Evolutionary conservation across 2,797 vertebrate species (phyloP).

Genomic region (Sardinella longiceps): DNA sequence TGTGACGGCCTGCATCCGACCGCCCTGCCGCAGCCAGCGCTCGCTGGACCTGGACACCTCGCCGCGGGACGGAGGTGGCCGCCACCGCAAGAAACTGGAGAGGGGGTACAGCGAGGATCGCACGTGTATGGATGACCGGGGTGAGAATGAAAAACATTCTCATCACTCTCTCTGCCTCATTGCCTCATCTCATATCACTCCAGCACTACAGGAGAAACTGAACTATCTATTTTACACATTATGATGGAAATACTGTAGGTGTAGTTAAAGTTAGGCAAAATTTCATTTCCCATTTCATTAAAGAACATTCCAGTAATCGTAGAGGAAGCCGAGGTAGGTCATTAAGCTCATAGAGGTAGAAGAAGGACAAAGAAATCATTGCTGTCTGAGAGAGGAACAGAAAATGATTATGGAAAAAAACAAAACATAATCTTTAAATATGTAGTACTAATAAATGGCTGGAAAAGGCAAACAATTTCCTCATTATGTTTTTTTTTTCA

Average conservation of each 20-base stretch:
- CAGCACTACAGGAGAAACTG: not conserved
- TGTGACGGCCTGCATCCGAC: constrained; percentile 65
- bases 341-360: not conserved
- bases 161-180: too few species aligned
- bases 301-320: not conserved
- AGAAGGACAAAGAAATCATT: not conserved
- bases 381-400: not conserved
- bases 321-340: not conserved
- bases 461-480: not conserved
- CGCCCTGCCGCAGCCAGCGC: constrained; percentile 77
- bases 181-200: too few species aligned
- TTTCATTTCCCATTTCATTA: not conserved
- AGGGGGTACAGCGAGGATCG: constrained; percentile 92
- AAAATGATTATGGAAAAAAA: not conserved
- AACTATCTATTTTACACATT: not conserved
- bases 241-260: not conserved
- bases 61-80: constrained; percentile 62
- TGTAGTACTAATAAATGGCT: not conserved
- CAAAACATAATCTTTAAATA: not conserved
- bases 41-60: constrained; percentile 87
- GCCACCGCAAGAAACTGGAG: constrained; percentile 87
- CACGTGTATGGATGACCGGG: constrained; percentile 73
- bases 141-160: constrained; percentile 36
- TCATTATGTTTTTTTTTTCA: not conserved
- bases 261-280: not conserved